These are phyloP conservation scores for Lepeophtheirus nordmannii DNA, from an alignment of 2,888 invertebrate genomes.

Conservation along the genomic window DNA sequence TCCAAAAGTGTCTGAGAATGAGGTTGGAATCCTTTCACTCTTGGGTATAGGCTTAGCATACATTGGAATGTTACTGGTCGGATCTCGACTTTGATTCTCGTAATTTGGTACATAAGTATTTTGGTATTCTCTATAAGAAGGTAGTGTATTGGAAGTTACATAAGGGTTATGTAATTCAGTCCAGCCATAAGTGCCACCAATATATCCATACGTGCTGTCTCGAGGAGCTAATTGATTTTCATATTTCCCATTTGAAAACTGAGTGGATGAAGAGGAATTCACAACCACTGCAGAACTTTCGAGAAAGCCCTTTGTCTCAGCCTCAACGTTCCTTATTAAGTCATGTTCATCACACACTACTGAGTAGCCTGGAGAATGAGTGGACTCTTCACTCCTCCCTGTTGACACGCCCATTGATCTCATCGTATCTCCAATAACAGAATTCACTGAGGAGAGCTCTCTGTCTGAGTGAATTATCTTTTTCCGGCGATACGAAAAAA, in stretches of 20 bases:
- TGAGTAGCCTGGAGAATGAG: constrained; percentile 14
- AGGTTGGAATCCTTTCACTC: neutral
- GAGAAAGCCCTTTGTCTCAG: constrained; percentile 10
- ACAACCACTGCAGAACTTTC: constrained; percentile 1
- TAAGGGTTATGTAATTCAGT: constrained; percentile 11
- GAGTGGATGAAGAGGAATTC: neutral
- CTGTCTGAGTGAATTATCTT: neutral
- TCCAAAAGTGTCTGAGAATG: neutral
- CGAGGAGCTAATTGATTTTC: neutral
- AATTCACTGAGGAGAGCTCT: neutral
- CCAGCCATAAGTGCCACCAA: constrained; percentile 4
- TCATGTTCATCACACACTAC: constrained; percentile 14
- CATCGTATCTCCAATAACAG: neutral
- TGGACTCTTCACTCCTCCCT: neutral
- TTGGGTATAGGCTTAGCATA: constrained; percentile 18
- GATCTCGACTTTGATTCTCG: neutral
- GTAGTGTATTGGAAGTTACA: constrained; percentile 8
- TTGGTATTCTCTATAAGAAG: constrained; percentile 10
- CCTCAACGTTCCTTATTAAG: neutral
- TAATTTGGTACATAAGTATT: constrained; percentile 8
- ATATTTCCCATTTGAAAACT: constrained; percentile 2
- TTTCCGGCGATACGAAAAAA: constrained; percentile 15
- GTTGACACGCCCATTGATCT: constrained; percentile 16
- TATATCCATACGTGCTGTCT: constrained; percentile 7
- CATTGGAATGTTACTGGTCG: neutral